phyloP scores from a whole-genome alignment of 2,888 invertebrate species.

The Xanthia togata region DNA sequence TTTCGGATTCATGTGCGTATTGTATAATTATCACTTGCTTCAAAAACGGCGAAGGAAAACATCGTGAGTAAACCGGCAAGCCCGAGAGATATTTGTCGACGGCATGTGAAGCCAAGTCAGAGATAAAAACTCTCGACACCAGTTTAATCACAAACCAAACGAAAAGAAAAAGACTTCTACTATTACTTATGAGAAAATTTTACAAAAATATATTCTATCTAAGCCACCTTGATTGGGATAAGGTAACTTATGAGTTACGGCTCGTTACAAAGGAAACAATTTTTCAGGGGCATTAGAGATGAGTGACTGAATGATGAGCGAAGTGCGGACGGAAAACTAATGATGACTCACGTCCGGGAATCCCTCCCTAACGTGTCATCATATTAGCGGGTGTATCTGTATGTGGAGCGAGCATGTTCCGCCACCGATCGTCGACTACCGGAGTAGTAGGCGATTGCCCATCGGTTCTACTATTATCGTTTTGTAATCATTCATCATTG shows the following conservation, averaged over 20 bases:
- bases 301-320: slow-evolving; percentile 27
- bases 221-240: neutral
- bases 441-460: slow-evolving; percentile 84
- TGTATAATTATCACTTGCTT: too few species aligned
- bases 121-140: too few species aligned
- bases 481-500: neutral
- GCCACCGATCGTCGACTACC: slow-evolving; percentile 89
- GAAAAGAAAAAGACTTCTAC: too few species aligned
- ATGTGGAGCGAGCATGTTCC: slow-evolving; percentile 98
- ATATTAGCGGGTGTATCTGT: slow-evolving; percentile 99
- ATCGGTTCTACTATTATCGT: neutral
- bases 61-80: too few species aligned
- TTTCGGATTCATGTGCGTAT: too few species aligned
- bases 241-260: neutral
- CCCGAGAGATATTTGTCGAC: too few species aligned
- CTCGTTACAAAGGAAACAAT: neutral
- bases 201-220: too few species aligned
- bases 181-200: neutral
- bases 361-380: slow-evolving; percentile 97
- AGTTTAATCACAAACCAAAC: too few species aligned
- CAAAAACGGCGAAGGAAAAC: too few species aligned
- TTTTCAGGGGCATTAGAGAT: slow-evolving; percentile 8
- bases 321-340: slow-evolving; percentile 55
- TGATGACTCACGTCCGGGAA: slow-evolving; percentile 93
- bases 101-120: too few species aligned